A percentile compares a stretch with the other conserved stretches of the same genome.
Evolutionary conservation across 1,140 invertebrate species (phyloP).

Genomic region (Cylas formicarius): DNA sequence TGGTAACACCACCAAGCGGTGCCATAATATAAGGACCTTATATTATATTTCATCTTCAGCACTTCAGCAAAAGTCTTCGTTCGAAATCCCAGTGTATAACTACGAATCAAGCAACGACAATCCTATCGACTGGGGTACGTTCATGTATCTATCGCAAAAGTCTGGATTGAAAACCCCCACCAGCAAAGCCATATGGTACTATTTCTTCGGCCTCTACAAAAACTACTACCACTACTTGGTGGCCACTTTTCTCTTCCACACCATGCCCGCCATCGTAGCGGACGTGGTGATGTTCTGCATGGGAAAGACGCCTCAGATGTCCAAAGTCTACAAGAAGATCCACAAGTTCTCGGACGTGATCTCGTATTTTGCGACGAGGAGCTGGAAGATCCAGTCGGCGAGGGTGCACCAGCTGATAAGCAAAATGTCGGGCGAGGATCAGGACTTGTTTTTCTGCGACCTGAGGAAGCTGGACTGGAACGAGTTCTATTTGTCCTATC

Average conservation of each 20-base stretch:
- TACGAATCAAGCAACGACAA: conserved; percentile 61
- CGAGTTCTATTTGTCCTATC: conserved; percentile 57
- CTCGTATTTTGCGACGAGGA: conserved; percentile 61
- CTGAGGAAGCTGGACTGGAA: conserved; percentile 62
- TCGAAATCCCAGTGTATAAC: conserved; percentile 58
- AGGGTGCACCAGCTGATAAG: conserved; percentile 54
- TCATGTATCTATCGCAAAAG: conserved; percentile 20
- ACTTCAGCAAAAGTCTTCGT: conserved; percentile 6
- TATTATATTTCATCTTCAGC: conserved; percentile 8
- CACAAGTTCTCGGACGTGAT: conserved; percentile 63
- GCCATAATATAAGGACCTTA: no score
- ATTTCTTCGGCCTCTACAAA: conserved; percentile 48
- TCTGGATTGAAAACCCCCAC: conserved; percentile 24
- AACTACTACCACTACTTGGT: conserved; percentile 38
- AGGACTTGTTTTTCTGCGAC: conserved; percentile 58
- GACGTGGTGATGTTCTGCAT: conserved; percentile 48
- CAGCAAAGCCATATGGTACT: conserved; percentile 35
- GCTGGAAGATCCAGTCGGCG: conserved; percentile 64
- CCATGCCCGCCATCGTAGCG: conserved; percentile 53
- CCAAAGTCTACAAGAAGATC: conserved; percentile 67
- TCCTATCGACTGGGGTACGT: conserved; percentile 45
- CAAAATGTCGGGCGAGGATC: conserved; percentile 52
- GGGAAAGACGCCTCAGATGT: conserved; percentile 60
- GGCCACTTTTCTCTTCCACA: conserved; percentile 48
- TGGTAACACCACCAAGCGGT: background rate